Conservation (phyloP, 2,113 vertebrate genomes). For the Lepus europaeus region DNA sequence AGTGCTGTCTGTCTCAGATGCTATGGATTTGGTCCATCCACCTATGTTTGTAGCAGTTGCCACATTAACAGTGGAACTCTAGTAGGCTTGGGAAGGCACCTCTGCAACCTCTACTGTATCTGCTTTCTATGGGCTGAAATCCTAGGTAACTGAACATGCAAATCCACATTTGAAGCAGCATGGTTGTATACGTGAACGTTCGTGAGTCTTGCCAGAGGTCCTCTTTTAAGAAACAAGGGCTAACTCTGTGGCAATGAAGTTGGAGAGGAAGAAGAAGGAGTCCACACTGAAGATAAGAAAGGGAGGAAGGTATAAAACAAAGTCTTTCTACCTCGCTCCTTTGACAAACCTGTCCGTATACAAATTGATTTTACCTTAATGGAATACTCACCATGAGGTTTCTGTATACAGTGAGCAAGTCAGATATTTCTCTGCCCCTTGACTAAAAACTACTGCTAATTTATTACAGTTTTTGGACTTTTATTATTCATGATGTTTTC, state of each 20-base stretch:
- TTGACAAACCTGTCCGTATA: rapidly evolving
- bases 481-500: not conserved
- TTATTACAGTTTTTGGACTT: not conserved
- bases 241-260: not conserved
- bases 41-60: not conserved
- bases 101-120: not conserved
- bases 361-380: not conserved
- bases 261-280: not conserved
- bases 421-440: not conserved
- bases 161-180: not conserved
- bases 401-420: not conserved
- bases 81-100: not conserved
- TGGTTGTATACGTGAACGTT: not conserved
- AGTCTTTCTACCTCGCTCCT: not conserved
- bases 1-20: not conserved
- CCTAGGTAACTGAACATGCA: not conserved
- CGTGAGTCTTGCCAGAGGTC: not conserved
- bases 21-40: not conserved
- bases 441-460: not conserved
- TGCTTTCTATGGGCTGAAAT: not conserved
- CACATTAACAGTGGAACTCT: not conserved
- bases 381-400: not conserved
- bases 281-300: not conserved
- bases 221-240: not conserved
- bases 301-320: not conserved